phyloP scores from a whole-genome alignment of 2,888 invertebrate genomes.

The Metallyticus violacea region DNA sequence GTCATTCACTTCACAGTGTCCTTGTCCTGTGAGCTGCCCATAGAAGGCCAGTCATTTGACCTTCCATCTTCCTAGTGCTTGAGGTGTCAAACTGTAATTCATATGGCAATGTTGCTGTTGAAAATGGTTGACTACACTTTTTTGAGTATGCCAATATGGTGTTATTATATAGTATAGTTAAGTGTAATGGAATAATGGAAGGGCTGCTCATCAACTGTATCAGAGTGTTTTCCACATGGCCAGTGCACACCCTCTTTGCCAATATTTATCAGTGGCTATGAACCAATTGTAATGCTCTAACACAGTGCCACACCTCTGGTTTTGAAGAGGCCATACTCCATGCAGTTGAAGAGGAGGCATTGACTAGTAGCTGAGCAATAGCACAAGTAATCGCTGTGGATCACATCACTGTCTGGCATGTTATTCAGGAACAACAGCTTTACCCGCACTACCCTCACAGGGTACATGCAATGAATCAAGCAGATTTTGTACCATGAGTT shows the following conservation, averaged over 20 bases:
- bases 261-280: neutral
- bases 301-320: neutral
- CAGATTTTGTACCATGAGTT: neutral
- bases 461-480: neutral
- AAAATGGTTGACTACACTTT: neutral
- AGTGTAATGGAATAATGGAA: conserved; percentile 3
- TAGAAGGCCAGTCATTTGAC: too few species aligned
- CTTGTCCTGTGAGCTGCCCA: too few species aligned
- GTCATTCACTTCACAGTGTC: too few species aligned
- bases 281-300: neutral
- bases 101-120: neutral
- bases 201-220: neutral
- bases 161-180: neutral
- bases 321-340: neutral
- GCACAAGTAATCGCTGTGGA: neutral
- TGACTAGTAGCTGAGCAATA: neutral
- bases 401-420: neutral
- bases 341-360: neutral
- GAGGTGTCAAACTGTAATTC: conserved; percentile 1
- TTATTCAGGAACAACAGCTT: neutral
- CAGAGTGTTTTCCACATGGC: neutral
- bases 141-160: neutral
- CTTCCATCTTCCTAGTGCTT: too few species aligned
- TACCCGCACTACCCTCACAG: neutral
- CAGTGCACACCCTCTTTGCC: neutral